Conservation (phyloP, 1,140 invertebrate species). For the Phenacoccus solenopsis region DNA sequence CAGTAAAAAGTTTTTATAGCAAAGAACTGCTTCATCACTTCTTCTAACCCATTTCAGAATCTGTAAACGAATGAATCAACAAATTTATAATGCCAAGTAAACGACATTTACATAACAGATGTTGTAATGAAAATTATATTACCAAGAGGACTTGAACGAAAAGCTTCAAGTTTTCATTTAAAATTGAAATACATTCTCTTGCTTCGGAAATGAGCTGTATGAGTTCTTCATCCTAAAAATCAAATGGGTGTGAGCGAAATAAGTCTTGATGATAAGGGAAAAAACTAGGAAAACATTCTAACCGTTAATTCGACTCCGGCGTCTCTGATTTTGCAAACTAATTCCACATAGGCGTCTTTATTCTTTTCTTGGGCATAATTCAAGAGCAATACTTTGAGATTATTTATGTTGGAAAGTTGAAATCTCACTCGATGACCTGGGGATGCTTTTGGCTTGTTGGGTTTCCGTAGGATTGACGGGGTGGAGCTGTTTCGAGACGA, state of each 20-base stretch:
- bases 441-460: neutral
- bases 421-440: neutral
- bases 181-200: constrained; percentile 41
- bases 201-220: constrained; percentile 39
- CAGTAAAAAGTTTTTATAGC: constrained; percentile 45
- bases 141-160: constrained; percentile 46
- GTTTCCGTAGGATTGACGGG: neutral
- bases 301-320: constrained; percentile 30
- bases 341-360: neutral
- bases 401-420: neutral
- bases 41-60: constrained; percentile 44
- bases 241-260: constrained; percentile 9
- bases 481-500: neutral
- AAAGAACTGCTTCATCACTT: constrained; percentile 35
- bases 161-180: constrained; percentile 40
- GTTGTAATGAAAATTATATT: constrained; percentile 17
- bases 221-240: constrained; percentile 43
- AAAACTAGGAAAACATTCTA: neutral
- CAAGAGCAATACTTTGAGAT: neutral
- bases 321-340: constrained; percentile 34
- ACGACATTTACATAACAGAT: neutral
- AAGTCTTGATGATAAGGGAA: constrained; percentile 7
- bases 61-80: constrained; percentile 23
- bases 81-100: neutral
- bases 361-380: neutral